Evolutionary conservation across 2,888 invertebrate genomes (phyloP), one percentile per base, ranked within the genome.

Genomic region (Trileptium ribeirensis): DNA sequence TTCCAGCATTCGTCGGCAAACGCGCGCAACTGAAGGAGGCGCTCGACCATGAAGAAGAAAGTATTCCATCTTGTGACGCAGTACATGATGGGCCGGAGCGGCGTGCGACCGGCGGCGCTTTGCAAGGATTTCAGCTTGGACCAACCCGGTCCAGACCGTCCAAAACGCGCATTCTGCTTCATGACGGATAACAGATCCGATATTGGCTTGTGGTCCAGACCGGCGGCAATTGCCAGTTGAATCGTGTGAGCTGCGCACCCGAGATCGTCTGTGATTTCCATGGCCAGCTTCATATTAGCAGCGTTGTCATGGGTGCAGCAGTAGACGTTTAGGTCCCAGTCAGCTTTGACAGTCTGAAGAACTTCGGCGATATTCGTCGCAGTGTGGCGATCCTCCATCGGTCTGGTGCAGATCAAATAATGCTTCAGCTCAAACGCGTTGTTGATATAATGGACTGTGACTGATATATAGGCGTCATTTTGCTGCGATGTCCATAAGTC

Each of bases 281-380:
- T 36, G 19, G 74, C 74, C 33, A 70, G 31, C 8, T 31, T 70
- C 74, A 70, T 70, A 31, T 70, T 70, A 19, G 74, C 74, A 70
- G 74, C 74, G n/a, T 8, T 70, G 74, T 70, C 74, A 36, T 70
- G 74, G n/a, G 74, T 70, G n/a, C 34, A 70, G 74, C 74, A 70
- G 19, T 31, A 36, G n/a, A 70, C 74, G 8, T 70, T 8, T 15
- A 70, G 8, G 74, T 70, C 37, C 8, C 74, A 70, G 8, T 8
- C 31, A 19, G 33, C 37, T 70, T 36, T 31, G 37, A 8, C 8
- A 34, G 8, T 19, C 8, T 70, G 8, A 8, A 70, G n/a, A 15
- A 15, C 8, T 19, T 31, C 19, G 8, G 74, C 74, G 37, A 70
- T 70, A 31, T 70, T 70, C 19, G 8, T n/a, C 8, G 74, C 74